A percentile compares a stretch with the other conserved stretches of the same genome.
These are phyloP conservation scores for Polypterus bichir DNA, from an alignment of 2,113 vertebrate genomes.

Conservation along the genomic window DNA sequence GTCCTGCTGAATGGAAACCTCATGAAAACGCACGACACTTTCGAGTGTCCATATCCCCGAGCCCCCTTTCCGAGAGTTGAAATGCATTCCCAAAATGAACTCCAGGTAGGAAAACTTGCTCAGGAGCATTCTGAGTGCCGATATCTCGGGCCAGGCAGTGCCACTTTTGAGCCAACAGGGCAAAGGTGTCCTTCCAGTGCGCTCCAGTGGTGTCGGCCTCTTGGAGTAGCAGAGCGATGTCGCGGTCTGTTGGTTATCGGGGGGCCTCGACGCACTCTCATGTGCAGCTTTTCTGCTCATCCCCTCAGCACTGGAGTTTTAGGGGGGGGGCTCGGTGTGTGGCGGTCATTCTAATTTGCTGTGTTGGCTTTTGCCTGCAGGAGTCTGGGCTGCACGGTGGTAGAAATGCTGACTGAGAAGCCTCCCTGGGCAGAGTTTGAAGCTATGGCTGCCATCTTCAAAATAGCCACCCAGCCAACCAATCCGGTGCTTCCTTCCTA, in stretches of 20 bases:
- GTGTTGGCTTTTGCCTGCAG: slow-evolving; percentile 38
- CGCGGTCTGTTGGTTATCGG: neutral
- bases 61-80: no score
- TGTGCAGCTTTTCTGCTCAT: neutral
- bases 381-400: slow-evolving; percentile 89
- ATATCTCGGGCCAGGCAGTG: no score
- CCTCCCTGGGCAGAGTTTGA: slow-evolving; percentile 93
- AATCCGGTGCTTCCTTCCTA: slow-evolving; percentile 80
- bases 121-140: no score
- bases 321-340: neutral
- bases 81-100: no score
- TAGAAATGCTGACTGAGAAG: slow-evolving; percentile 93
- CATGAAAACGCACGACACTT: neutral
- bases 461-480: slow-evolving; percentile 90
- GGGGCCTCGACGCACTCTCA: no score
- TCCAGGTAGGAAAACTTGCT: no score
- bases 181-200: neutral
- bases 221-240: neutral
- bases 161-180: no score
- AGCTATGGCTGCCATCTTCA: slow-evolving; percentile 94
- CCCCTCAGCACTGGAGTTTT: neutral
- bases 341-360: neutral
- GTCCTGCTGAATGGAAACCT: slow-evolving; percentile 12
- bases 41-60: no score
- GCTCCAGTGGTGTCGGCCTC: slow-evolving; percentile 10